Base-by-base conservation (phyloP, 2,888 invertebrate species). In the Agriopis leucophaearia region DNA sequence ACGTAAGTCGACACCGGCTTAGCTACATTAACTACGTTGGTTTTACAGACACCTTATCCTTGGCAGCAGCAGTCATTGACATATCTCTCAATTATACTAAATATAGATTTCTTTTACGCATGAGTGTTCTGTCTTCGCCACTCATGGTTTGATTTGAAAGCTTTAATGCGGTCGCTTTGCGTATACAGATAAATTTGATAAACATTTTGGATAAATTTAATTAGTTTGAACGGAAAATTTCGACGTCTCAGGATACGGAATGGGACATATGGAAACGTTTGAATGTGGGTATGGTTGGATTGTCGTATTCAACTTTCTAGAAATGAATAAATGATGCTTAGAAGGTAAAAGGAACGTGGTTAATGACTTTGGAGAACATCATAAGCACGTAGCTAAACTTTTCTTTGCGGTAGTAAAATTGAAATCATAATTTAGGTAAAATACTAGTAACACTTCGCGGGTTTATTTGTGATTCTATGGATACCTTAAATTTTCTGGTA, bases 221-320 rank as follows among this genome's bases (percentile, higher is more conserved):
- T 55, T 65, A 62, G 48, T 69, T 73, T 66, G 64, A 66, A 68
- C 52, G 57, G n/a, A 12, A 42, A 61, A 65, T 64, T 56, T 64
- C 68, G 65, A 65, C 52, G 36, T 67, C 60, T 63, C 51, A 59
- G 63, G 38, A 52, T 68, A 45, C 12, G 55, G 52, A 63, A 47
- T 42, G 47, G 48, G 44, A 56, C 54, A 13, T 54, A 15, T 69
- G 57, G 61, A 64, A 57, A 57, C 51, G 50, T 42, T 61, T 45
- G 10, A 55, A 27, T 52, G 47, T 56, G 56, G 60, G 56, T 40
- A 35, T n/a, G n/a, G n/a, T n/a, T n/a, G n/a, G n/a, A n/a, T n/a
- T n/a, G 57, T 16, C 55, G 35, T 47, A 52, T 47, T 58, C 38
- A 55, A 56, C 58, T 42, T 16, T 42, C n/a, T 64, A 27, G 60